phyloP scores from a whole-genome alignment of 2,888 invertebrate genomes.

The Aspidiotus destructor region DNA sequence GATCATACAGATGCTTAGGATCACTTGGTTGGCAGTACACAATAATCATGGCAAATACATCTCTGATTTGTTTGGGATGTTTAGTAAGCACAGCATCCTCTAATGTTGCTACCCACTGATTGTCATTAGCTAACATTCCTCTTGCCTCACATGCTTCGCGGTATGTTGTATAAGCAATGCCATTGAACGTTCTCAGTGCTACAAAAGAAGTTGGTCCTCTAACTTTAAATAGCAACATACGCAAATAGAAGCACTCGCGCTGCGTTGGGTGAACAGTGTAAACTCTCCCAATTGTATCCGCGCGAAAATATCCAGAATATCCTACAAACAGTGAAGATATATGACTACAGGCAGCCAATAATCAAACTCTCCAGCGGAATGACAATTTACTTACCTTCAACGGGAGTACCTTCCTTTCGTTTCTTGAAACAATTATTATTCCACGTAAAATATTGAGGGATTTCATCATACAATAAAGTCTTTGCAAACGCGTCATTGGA shows the following conservation, averaged over 20 bases:
- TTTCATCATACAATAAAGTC: background rate
- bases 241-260: constrained; percentile 24
- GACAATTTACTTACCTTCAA: background rate
- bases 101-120: constrained; percentile 24
- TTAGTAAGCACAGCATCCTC: constrained; percentile 10
- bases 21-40: constrained; percentile 20
- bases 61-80: constrained; percentile 22
- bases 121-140: constrained; percentile 37
- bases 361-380: background rate
- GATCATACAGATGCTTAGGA: background rate
- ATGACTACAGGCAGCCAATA: background rate
- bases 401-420: background rate
- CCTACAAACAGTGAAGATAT: constrained; percentile 1
- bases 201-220: constrained; percentile 25
- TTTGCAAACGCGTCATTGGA: background rate
- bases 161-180: background rate
- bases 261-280: constrained; percentile 28
- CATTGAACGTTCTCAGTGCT: constrained; percentile 19
- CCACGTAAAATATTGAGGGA: background rate
- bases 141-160: constrained; percentile 25
- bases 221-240: constrained; percentile 24
- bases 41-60: constrained; percentile 29
- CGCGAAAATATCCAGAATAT: background rate
- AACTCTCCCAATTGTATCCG: background rate
- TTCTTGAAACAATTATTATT: background rate